Evolutionary conservation across 2,797 vertebrate genomes (phyloP), one percentile per base, ranked within the genome.

Genomic region (Scolopax bukidnonensis): DNA sequence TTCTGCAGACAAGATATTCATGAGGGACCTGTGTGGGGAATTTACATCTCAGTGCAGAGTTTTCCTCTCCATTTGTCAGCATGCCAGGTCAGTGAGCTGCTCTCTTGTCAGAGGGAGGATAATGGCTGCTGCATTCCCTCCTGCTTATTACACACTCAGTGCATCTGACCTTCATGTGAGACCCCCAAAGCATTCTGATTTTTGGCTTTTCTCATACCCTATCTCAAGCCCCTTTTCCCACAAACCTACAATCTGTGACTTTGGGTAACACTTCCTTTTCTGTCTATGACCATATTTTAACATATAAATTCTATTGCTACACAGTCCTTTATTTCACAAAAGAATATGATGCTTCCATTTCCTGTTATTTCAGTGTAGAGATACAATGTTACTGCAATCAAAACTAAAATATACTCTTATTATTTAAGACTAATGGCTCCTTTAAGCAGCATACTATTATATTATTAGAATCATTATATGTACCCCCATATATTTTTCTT

Each of bases 11-110:
- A 98, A 98, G 98, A 98, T 98, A 98, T 98, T 98, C 97, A 98
- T 98, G 98, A 98, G 98, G 98, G 98, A 98, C 97, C 96, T 96
- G 97, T 94, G 92, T 93, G 96, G 87, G 97, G 98, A 98, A 98
- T 99, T 99, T 98, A 99, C 98, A 99, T 99, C 99, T 99, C 97
- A 65, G 97, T 96, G 96, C 95, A 97, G 98, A 98, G 97, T 98
- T 99, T 99, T 99, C 98, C 98, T 98, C 98, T 99, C 99, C 99
- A 99, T 99, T 99, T 99, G 98, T 98, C 98, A 98, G 98, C 98
- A 98, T 98, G 98, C 97, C 98, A 99, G 99, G 99, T 99, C 99
- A 99, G 97, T 97, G 98, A 98, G 97, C 98, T 96, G 98, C 98
- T 98, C 97, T 89, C 97, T 97, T 98, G 97, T 98, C 97, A 98